phyloP scores from a whole-genome alignment of 2,888 invertebrate genomes.

The Drosophila peninsularis region DNA sequence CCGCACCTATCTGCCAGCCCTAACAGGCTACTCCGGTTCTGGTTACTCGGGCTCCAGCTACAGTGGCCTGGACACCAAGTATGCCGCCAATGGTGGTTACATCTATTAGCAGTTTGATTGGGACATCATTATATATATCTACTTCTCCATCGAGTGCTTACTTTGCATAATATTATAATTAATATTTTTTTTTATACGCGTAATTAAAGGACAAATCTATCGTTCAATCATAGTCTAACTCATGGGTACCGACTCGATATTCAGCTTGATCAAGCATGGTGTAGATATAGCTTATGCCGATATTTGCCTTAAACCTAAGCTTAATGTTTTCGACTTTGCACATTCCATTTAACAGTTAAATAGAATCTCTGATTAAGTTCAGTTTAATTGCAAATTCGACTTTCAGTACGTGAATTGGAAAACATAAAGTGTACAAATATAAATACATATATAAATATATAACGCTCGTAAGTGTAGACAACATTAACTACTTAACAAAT shows the following conservation, averaged over 20 bases:
- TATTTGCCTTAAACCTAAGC: background rate
- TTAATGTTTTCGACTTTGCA: background rate
- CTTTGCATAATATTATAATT: conserved; percentile 1
- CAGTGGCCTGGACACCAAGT: conserved; percentile 72
- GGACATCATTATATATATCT: background rate
- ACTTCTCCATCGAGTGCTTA: background rate
- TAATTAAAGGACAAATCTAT: background rate
- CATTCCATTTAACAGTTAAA: background rate
- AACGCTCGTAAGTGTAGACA: background rate
- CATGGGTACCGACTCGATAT: background rate
- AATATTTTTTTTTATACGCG: background rate
- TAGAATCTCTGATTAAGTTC: background rate
- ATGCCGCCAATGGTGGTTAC: conserved; percentile 78
- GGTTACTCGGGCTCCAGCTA: conserved; percentile 47
- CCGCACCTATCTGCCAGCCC: conserved; percentile 54
- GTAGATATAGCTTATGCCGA: background rate
- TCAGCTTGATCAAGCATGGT: background rate
- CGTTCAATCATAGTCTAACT: background rate
- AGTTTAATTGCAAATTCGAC: conserved; percentile 5
- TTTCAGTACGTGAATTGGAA: background rate
- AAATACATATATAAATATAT: conserved; percentile 9
- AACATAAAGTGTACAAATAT: conserved; percentile 5
- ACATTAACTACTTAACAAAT: conserved; percentile 2
- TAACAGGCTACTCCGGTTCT: conserved; percentile 24
- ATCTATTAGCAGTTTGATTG: conserved; percentile 62